Conservation (phyloP, 2,888 invertebrate species). For the Labia minor region DNA sequence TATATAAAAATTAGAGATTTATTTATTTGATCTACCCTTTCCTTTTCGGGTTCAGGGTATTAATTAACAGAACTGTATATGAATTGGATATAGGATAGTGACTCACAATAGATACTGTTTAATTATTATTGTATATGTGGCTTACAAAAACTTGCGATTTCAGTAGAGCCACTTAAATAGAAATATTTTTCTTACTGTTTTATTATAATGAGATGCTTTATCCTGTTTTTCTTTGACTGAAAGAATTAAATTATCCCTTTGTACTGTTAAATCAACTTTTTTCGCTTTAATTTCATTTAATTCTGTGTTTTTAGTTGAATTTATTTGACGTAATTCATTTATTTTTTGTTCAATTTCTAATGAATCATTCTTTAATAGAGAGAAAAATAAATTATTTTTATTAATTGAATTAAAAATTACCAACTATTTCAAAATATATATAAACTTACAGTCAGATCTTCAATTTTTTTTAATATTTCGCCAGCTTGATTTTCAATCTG, state of each 20-base stretch:
- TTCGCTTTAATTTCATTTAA: not conserved
- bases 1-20: constrained; percentile 16
- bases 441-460: constrained; percentile 27
- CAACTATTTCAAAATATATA: too few relatives aligned
- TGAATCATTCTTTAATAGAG: constrained; percentile 35
- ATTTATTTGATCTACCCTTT: too few relatives aligned
- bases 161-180: too few relatives aligned
- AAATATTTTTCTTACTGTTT: not conserved
- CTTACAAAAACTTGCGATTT: too few relatives aligned
- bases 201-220: not conserved
- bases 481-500: constrained; percentile 46
- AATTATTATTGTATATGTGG: too few relatives aligned
- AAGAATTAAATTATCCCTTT: not conserved
- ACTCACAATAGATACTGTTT: too few relatives aligned
- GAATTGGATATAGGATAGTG: too few relatives aligned
- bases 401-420: too few relatives aligned
- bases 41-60: too few relatives aligned
- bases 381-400: too few relatives aligned
- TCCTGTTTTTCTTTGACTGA: not conserved
- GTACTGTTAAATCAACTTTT: not conserved
- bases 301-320: not conserved
- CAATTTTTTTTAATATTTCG: constrained; percentile 32
- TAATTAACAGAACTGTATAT: too few relatives aligned
- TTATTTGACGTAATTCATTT: constrained; percentile 31
- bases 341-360: constrained; percentile 66